Evolutionary conservation across 1,140 invertebrate species (phyloP).

Genomic region (Neodiprion pinetum): DNA sequence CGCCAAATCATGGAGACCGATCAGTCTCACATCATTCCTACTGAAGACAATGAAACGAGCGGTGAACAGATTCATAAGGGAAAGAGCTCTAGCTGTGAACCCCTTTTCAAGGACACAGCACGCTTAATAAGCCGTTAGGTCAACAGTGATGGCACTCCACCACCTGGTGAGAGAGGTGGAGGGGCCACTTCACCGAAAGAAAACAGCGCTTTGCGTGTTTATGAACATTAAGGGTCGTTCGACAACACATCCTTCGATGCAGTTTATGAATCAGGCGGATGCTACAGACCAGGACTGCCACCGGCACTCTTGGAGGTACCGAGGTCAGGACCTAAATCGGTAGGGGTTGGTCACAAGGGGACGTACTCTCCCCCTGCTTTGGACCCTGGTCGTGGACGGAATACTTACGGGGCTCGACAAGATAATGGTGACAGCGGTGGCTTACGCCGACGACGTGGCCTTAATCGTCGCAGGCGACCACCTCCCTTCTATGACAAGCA

Average conservation of each 20-base stretch:
- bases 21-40: too few relatives aligned
- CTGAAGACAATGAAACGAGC: too few relatives aligned
- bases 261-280: slow-evolving; percentile 10
- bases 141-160: too few relatives aligned
- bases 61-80: too few relatives aligned
- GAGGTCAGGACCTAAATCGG: background rate
- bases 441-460: too few relatives aligned
- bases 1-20: too few relatives aligned
- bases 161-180: background rate
- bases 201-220: slow-evolving; percentile 13
- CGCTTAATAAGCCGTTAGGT: background rate
- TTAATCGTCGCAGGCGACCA: too few relatives aligned
- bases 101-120: background rate
- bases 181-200: background rate
- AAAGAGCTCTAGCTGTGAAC: too few relatives aligned
- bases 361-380: background rate
- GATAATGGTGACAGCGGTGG: background rate
- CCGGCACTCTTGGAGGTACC: background rate
- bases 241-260: slow-evolving; percentile 19
- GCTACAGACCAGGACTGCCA: slow-evolving; percentile 8
- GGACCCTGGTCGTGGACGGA: background rate
- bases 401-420: background rate
- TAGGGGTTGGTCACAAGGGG: slow-evolving; percentile 3
- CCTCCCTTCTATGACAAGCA: too few relatives aligned
- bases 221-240: slow-evolving; percentile 16